Conservation (phyloP, 2,888 invertebrate species). For the Sarcophaga subvicina region DNA sequence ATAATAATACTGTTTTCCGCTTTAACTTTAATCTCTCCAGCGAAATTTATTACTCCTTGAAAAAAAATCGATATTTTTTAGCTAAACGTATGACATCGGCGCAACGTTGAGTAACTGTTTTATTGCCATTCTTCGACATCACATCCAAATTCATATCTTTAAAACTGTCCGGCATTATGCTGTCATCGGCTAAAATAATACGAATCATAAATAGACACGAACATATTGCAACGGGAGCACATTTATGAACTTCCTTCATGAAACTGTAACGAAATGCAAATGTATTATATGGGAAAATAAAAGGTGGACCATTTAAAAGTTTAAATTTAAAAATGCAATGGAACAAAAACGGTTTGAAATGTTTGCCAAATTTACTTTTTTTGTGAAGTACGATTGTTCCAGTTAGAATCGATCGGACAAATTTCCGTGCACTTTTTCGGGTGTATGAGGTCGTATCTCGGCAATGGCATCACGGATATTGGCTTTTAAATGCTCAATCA, state of each 20-base stretch:
- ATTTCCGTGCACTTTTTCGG: too few relatives aligned
- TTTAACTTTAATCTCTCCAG: background rate
- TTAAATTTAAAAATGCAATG: background rate
- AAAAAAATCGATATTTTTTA: slow-evolving; percentile 75
- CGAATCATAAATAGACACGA: slow-evolving; percentile 83
- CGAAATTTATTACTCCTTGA: slow-evolving; percentile 34
- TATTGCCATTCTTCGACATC: slow-evolving; percentile 73
- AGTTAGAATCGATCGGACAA: too few relatives aligned
- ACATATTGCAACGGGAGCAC: slow-evolving; percentile 82
- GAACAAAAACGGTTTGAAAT: too few relatives aligned
- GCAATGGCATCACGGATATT: too few relatives aligned
- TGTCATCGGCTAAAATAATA: slow-evolving; percentile 82
- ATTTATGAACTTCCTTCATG: slow-evolving; percentile 80
- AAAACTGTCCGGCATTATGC: slow-evolving; percentile 81
- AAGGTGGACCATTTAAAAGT: background rate
- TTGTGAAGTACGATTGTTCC: too few relatives aligned
- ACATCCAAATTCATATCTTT: slow-evolving; percentile 81
- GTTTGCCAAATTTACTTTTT: too few relatives aligned
- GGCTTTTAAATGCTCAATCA: too few relatives aligned
- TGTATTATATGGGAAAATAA: background rate
- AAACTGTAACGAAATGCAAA: slow-evolving; percentile 74
- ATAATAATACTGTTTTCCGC: background rate
- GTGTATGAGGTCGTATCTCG: too few relatives aligned
- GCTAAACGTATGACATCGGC: slow-evolving; percentile 74
- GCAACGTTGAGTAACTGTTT: slow-evolving; percentile 69